These are phyloP conservation scores for Phataginus tetradactyla DNA, from an alignment of 2,797 vertebrate species.

Conservation along the genomic window DNA sequence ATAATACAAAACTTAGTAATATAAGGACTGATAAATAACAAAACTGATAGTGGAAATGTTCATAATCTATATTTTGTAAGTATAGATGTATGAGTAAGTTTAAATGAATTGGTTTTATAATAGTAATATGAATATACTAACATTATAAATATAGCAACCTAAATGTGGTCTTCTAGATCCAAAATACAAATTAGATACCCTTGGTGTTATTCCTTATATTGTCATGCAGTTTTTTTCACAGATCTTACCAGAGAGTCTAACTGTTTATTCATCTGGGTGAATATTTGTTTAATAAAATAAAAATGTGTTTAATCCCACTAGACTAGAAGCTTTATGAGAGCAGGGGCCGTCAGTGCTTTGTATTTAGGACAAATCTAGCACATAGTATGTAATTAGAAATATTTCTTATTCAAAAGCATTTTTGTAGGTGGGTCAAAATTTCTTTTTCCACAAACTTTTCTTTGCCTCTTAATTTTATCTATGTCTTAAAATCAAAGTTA, in stretches of 20 bases:
- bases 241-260: not conserved
- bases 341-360: not conserved
- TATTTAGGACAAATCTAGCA: not conserved
- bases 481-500: not conserved
- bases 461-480: not conserved
- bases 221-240: not conserved
- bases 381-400: not conserved
- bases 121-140: not conserved
- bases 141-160: not conserved
- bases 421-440: not conserved
- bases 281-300: not conserved
- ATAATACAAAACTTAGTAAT: not conserved
- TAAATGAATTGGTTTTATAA: not conserved
- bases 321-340: not conserved
- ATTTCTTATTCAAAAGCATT: not conserved
- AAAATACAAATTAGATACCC: not conserved
- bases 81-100: not conserved
- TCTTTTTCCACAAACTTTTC: not conserved
- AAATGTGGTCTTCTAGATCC: not conserved
- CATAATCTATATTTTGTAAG: not conserved
- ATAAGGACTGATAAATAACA: not conserved
- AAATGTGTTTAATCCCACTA: not conserved
- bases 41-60: not conserved
- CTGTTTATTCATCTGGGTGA: not conserved
- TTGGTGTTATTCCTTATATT: not conserved